These are phyloP conservation scores for Adineta ricciae DNA, from an alignment of 2,888 invertebrate species.

Conservation along the genomic window DNA sequence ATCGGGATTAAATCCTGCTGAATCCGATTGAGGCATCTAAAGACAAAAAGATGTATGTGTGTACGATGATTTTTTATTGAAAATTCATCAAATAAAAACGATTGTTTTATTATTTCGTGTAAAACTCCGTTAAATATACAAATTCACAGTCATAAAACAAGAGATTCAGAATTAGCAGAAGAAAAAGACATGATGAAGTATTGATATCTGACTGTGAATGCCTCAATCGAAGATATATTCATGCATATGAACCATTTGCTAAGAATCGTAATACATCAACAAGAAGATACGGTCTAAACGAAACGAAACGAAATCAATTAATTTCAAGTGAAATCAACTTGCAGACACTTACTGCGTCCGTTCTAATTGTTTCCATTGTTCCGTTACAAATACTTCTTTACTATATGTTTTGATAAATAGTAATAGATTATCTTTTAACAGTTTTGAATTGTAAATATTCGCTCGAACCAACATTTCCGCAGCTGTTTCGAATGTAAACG, in stretches of 20 bases:
- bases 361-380: slow-evolving; percentile 22
- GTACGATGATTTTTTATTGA: neutral
- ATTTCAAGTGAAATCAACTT: no score
- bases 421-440: slow-evolving; percentile 12
- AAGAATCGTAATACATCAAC: neutral
- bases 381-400: neutral
- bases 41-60: neutral
- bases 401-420: slow-evolving; percentile 17
- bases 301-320: no score
- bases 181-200: neutral
- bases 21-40: neutral
- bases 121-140: neutral
- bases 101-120: neutral
- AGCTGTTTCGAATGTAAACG: slow-evolving; percentile 11
- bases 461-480: neutral
- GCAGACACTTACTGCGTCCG: neutral
- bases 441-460: slow-evolving; percentile 19
- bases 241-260: neutral
- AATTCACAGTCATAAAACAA: neutral
- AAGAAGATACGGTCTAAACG: slow-evolving; percentile 5
- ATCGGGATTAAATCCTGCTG: neutral
- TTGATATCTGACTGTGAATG: neutral
- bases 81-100: neutral
- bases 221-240: neutral
- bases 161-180: neutral